Conservation (phyloP, 2,888 invertebrate genomes). For the Mythimna loreyi region DNA sequence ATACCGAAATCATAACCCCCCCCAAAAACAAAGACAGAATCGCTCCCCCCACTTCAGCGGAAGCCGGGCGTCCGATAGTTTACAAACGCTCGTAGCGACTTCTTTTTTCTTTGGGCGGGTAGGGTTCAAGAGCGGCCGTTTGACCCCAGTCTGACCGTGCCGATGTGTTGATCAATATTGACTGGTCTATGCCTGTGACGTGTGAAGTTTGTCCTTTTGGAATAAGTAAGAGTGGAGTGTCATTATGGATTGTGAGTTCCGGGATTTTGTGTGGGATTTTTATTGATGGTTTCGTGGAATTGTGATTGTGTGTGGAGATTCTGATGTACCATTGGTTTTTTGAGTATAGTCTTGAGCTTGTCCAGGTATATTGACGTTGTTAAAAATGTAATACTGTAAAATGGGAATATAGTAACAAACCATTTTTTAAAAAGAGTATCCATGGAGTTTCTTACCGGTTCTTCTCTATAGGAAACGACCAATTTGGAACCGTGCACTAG, state of each 20-base stretch:
- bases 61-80: conserved; percentile 44
- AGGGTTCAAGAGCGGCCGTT: conserved; percentile 70
- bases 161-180: conserved; percentile 62
- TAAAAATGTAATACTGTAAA: no score
- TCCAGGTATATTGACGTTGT: background rate
- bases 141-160: conserved; percentile 66
- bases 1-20: conserved; percentile 38
- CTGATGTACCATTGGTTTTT: rapidly evolving
- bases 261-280: conserved; percentile 17
- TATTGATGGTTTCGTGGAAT: conserved; percentile 4
- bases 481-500: no score
- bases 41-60: conserved; percentile 26
- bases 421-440: no score
- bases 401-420: no score
- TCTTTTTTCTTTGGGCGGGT: conserved; percentile 60
- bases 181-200: conserved; percentile 55
- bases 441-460: no score
- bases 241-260: conserved; percentile 28
- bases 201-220: conserved; percentile 51
- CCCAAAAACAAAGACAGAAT: conserved; percentile 48
- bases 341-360: background rate
- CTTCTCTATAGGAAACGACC: no score
- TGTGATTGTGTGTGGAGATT: background rate
- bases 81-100: conserved; percentile 43
- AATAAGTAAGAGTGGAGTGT: conserved; percentile 56